phyloP scores from a whole-genome alignment of 2,113 vertebrate genomes.

The Pterocles orientalis region DNA sequence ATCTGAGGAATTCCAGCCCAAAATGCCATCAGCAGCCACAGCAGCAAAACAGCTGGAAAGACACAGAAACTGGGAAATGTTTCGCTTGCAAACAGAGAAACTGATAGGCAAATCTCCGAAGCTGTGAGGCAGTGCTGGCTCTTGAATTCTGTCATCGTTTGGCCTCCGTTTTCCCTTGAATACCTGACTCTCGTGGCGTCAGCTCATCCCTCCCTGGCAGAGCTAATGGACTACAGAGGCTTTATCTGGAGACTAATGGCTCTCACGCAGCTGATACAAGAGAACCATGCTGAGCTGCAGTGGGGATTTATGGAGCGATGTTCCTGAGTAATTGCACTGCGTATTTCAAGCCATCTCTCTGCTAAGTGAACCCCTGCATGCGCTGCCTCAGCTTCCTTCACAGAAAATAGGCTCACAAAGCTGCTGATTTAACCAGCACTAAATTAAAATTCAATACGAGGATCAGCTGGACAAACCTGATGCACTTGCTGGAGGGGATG shows the following conservation, averaged over 20 bases:
- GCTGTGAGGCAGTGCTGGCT: neutral
- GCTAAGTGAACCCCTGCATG: neutral
- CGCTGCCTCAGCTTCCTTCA: neutral
- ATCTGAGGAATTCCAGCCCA: neutral
- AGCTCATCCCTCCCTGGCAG: neutral
- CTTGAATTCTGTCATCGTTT: neutral
- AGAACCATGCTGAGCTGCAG: neutral
- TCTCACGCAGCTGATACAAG: fast-evolving
- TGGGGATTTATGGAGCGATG: neutral
- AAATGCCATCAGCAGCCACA: neutral
- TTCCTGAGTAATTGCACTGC: neutral
- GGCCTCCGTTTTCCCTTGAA: neutral
- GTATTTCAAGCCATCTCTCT: neutral
- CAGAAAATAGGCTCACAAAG: neutral
- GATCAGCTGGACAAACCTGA: neutral
- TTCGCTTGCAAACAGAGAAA: neutral
- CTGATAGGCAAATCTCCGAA: neutral
- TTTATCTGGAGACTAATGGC: neutral
- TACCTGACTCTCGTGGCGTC: neutral
- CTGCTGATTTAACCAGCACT: neutral
- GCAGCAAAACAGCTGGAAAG: neutral
- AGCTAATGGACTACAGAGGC: neutral
- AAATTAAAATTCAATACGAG: neutral
- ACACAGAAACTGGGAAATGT: neutral
- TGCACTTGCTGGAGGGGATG: neutral